Evolutionary conservation across 92 coral and sea anemone genomes (phyloP).

Genomic region (Isaurus tuberculatus): DNA sequence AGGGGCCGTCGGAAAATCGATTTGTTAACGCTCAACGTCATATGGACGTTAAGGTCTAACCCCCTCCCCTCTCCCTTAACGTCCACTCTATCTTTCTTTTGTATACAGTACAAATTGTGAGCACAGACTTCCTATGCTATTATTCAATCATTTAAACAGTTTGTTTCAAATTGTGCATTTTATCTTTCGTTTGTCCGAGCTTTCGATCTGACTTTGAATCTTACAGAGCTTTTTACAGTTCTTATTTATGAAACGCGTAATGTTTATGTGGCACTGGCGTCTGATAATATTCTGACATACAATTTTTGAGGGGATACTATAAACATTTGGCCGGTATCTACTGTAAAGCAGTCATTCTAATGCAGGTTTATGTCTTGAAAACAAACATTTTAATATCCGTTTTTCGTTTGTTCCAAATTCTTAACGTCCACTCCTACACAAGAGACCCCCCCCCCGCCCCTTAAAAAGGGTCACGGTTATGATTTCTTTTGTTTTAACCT

Average conservation of each 20-base stretch:
- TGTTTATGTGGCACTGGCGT: neutral
- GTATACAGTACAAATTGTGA: neutral
- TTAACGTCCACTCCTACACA: too few relatives aligned
- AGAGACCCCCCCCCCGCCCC: too few relatives aligned
- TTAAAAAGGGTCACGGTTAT: too few relatives aligned
- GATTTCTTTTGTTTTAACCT: too few relatives aligned
- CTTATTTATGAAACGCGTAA: neutral
- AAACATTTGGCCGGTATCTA: constrained; percentile 19
- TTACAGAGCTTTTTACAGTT: neutral
- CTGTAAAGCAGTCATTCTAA: neutral
- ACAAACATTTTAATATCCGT: too few relatives aligned
- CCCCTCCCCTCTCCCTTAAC: too few relatives aligned
- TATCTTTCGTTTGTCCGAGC: constrained; percentile 12
- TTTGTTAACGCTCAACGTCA: too few relatives aligned
- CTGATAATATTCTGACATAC: neutral
- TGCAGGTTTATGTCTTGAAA: neutral
- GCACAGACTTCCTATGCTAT: neutral
- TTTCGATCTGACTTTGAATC: neutral
- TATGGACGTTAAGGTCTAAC: too few relatives aligned
- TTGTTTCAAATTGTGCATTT: constrained; percentile 9
- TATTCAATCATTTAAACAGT: neutral
- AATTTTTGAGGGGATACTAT: neutral
- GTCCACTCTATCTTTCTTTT: too few relatives aligned
- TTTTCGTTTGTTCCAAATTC: too few relatives aligned
- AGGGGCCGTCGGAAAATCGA: too few relatives aligned